These are phyloP conservation scores for Myotis pilosus DNA, from an alignment of 2,797 vertebrate species.

Conservation along the genomic window DNA sequence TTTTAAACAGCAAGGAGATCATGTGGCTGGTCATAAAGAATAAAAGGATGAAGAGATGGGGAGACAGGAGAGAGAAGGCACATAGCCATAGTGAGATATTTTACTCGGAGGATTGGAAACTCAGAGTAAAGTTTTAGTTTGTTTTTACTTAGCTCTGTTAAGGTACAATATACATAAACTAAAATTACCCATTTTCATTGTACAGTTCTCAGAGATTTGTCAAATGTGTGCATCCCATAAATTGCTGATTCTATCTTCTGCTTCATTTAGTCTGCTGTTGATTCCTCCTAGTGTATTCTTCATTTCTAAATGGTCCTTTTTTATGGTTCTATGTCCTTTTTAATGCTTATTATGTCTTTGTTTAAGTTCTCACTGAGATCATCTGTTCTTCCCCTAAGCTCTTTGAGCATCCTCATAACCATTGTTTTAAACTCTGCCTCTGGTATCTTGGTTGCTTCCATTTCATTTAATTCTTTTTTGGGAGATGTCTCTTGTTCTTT, in stretches of 20 bases:
- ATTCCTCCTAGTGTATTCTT: background rate
- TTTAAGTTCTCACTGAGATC: background rate
- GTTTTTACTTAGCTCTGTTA: constrained; percentile 10
- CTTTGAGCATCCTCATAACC: background rate
- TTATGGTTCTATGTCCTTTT: background rate
- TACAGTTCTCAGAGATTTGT: background rate
- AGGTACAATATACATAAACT: background rate
- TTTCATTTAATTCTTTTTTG: background rate
- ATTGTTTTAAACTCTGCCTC: background rate
- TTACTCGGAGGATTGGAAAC: background rate
- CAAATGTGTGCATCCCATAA: background rate
- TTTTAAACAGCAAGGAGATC: background rate
- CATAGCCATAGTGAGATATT: background rate
- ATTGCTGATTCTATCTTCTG: background rate
- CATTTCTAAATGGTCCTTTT: background rate
- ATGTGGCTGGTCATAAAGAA: background rate
- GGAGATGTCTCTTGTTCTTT: background rate
- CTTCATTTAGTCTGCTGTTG: background rate
- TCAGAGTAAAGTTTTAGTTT: background rate
- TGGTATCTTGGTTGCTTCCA: background rate
- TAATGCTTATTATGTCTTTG: background rate
- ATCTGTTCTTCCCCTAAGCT: background rate
- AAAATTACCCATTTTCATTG: background rate
- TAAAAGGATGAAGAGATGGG: no score
- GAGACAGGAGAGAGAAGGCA: background rate